Conservation (phyloP, 92 coral and sea anemone genomes). For the Diadumene lineata region DNA sequence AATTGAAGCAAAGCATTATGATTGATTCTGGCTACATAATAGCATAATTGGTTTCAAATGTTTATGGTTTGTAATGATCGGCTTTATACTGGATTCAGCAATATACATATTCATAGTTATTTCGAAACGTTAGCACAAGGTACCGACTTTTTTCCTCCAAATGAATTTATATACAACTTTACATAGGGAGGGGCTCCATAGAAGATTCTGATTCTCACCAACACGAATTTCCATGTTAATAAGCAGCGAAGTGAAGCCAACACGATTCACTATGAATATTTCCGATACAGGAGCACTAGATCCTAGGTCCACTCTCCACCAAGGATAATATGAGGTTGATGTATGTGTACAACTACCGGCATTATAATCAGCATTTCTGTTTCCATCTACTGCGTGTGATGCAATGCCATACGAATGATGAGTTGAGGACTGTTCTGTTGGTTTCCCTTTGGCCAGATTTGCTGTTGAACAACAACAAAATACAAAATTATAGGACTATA, state of each 20-base stretch:
- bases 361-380: neutral
- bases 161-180: too few relatives aligned
- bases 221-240: conserved; percentile 17
- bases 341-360: conserved; percentile 16
- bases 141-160: too few relatives aligned
- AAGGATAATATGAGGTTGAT: neutral
- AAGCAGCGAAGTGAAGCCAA: neutral
- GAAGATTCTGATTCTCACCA: conserved; percentile 19
- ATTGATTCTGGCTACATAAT: too few relatives aligned
- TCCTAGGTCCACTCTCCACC: conserved; percentile 61
- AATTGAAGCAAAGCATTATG: too few relatives aligned
- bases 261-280: conserved; percentile 24
- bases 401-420: neutral
- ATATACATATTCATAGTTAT: too few relatives aligned
- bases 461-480: too few relatives aligned
- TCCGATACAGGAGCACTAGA: neutral
- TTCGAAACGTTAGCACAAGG: too few relatives aligned
- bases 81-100: too few relatives aligned
- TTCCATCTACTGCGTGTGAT: conserved; percentile 30
- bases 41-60: too few relatives aligned
- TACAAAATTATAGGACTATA: too few relatives aligned
- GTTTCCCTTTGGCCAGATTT: conserved; percentile 8
- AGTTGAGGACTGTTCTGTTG: neutral
- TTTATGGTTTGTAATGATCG: too few relatives aligned
- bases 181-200: too few relatives aligned